Percentiles rank a stretch among this genome's conserved stretches.
phyloP scores from a whole-genome alignment of 2,888 invertebrate genomes.

The Troides oblongomaculatus region DNA sequence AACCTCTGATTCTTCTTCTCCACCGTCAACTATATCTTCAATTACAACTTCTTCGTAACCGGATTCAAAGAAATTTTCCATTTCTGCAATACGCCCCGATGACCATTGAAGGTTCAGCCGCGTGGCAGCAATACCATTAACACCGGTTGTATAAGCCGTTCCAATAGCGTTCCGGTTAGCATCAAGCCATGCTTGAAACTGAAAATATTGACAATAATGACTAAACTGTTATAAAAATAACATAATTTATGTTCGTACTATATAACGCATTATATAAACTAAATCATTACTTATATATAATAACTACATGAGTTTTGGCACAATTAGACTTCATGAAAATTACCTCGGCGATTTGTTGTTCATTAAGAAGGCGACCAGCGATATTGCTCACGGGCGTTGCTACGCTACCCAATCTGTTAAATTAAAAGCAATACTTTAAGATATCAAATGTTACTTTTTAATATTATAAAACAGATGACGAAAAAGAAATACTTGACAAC shows the following conservation, averaged over 20 bases:
- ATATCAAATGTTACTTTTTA: too few species aligned
- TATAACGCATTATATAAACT: too few species aligned
- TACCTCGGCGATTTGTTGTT: slow-evolving; percentile 56
- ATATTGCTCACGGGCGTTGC: slow-evolving; percentile 52
- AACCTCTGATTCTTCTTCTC: slow-evolving; percentile 21
- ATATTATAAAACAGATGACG: too few species aligned
- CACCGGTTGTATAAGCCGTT: slow-evolving; percentile 45
- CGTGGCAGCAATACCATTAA: slow-evolving; percentile 45
- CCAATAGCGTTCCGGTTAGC: slow-evolving; percentile 46
- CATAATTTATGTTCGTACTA: too few species aligned
- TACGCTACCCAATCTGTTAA: slow-evolving; percentile 53
- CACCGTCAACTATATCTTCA: slow-evolving; percentile 36
- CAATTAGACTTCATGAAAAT: neutral
- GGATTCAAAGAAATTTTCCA: slow-evolving; percentile 52
- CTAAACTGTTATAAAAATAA: neutral
- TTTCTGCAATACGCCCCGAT: slow-evolving; percentile 46
- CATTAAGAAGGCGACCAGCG: slow-evolving; percentile 55
- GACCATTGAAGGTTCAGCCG: slow-evolving; percentile 57
- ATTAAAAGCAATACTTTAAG: neutral
- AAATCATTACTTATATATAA: neutral
- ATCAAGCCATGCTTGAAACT: slow-evolving; percentile 60
- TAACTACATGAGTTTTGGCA: neutral
- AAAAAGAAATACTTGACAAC: neutral
- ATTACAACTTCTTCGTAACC: slow-evolving; percentile 55
- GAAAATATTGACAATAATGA: slow-evolving; percentile 28